A percentile compares a stretch with the other conserved stretches of the same genome.
Evolutionary conservation across 2,888 invertebrate genomes (phyloP).

Genomic region (Drosophila meridiana): DNA sequence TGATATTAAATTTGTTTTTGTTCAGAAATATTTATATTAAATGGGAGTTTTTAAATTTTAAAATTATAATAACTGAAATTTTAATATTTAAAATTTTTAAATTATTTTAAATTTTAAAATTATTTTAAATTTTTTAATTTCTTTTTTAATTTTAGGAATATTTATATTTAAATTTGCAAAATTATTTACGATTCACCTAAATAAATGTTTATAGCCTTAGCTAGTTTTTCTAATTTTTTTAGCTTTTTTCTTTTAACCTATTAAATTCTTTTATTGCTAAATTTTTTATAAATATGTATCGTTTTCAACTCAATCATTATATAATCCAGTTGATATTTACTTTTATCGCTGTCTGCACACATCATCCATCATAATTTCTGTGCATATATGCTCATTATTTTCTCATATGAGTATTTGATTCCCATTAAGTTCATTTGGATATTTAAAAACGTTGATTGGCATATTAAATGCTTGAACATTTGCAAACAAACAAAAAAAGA

Average conservation of each 20-base stretch:
- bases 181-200: no score
- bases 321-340: slow-evolving; percentile 1
- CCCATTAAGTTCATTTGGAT: neutral
- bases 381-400: neutral
- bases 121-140: neutral
- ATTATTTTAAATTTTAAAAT: no score
- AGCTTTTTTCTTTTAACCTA: neutral
- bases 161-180: no score
- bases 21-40: no score
- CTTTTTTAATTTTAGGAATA: no score
- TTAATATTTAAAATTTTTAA: no score
- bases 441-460: slow-evolving; percentile 1
- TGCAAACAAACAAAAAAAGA: neutral
- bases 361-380: slow-evolving; percentile 7
- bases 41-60: no score
- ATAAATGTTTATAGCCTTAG: neutral
- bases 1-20: no score
- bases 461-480: neutral
- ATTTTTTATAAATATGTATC: neutral
- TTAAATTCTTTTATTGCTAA: neutral
- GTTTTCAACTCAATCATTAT: neutral
- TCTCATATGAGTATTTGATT: neutral
- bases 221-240: neutral
- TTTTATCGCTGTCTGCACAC: neutral
- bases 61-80: no score